Evolutionary conservation across 2,113 vertebrate genomes (phyloP), one percentile per base, ranked within the genome.

Genomic region (Hemichromis elongatus): DNA sequence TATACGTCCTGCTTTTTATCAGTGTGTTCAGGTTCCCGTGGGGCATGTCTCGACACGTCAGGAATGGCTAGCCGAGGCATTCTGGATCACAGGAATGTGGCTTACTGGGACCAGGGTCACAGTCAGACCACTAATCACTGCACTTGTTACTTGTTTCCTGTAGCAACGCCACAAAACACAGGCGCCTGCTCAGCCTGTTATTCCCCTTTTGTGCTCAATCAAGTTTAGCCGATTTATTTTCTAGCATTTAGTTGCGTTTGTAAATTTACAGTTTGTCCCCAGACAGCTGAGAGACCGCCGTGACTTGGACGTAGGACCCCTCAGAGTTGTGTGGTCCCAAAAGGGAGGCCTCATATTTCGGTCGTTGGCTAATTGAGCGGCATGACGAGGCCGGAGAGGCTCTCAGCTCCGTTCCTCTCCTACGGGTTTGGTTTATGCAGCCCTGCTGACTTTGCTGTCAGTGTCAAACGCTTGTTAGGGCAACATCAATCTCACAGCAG

Each of bases 401-500:
- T 92, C 90, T 92, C 82, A 9, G 86, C 85, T 88, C 89, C 61
- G 83, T 87, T 66, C 84, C 84, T 90, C 92, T 93, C 95, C 94
- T 92, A 90, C 70, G 79, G 92, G 88, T 91, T 91, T 86, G 90
- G 95, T 96, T 96, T 96, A 94, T 95, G 90, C 94, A 94, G 93
- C 92, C 95, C 94, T 95, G 95, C 96, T 95, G 96, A 96, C 96
- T 95, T 91, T 61, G 95, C 96, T 95, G 95, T 96, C 95, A 95
- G 92, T 97, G 96, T 97, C 96, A 95, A 93, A 95, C 90, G 95
- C 96, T 97, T 95, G 96, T 97, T 97, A 96, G 95, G 92, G 82
- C 90, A 80, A 77, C 96, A 95, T 96, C 93, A 95, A 96, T 97
- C 96, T 95, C 84, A 4, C 55, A 83, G 88, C 94, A 95, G 93